phyloP scores from a whole-genome alignment of 2,888 invertebrate genomes.

The Leuctra nigra region DNA sequence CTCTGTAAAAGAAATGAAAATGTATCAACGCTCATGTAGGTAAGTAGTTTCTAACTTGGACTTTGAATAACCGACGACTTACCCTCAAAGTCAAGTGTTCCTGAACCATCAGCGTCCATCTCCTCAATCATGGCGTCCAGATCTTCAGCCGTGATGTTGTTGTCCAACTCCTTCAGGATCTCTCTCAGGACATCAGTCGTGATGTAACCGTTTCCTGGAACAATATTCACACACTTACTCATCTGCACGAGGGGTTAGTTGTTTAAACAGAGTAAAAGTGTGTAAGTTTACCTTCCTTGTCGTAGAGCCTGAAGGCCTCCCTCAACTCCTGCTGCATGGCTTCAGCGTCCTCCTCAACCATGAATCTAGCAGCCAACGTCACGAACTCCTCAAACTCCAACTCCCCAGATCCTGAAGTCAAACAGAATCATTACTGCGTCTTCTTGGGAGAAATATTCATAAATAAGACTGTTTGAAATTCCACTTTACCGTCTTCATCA shows the following conservation, averaged over 20 bases:
- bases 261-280: background rate
- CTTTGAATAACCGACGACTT: constrained; percentile 32
- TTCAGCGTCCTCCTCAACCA: constrained; percentile 87
- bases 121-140: constrained; percentile 93
- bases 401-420: constrained; percentile 69
- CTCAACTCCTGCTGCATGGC: constrained; percentile 83
- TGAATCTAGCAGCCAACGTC: constrained; percentile 75
- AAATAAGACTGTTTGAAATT: too few relatives aligned
- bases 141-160: constrained; percentile 80
- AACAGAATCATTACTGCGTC: too few relatives aligned
- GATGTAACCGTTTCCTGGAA: constrained; percentile 77
- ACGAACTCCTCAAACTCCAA: constrained; percentile 88
- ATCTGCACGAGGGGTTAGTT: too few relatives aligned
- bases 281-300: constrained; percentile 44
- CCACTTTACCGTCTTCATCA: constrained; percentile 82
- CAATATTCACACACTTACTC: constrained; percentile 3
- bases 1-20: constrained; percentile 47
- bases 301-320: constrained; percentile 71
- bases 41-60: constrained; percentile 23
- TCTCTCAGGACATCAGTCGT: constrained; percentile 81
- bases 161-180: constrained; percentile 88
- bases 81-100: constrained; percentile 98
- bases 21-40: constrained; percentile 24
- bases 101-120: constrained; percentile 94
- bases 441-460: too few relatives aligned